Base-by-base conservation (phyloP, 2,888 invertebrate genomes). In the Patella ulyssiponensis region DNA sequence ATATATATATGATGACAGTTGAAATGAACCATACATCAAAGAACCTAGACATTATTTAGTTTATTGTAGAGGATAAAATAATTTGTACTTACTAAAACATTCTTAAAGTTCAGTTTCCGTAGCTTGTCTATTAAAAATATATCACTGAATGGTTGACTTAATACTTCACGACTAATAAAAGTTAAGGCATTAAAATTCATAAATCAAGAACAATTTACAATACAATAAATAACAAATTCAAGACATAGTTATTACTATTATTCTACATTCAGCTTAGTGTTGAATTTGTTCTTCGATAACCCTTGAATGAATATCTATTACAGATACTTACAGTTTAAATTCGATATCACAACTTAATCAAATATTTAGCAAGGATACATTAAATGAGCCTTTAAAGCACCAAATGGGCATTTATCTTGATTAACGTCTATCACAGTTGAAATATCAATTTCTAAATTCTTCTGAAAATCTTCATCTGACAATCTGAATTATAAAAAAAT, bases 111-210 rank as follows among this genome's bases (percentile, higher is more conserved):
- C 17, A 76, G 76, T 9, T 71, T 76, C n/a, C 71, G 54, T 12
- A 76, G 33, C 58, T 54, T 58, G n/a, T 76, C 71, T 51, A 76
- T 71, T 17, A 76, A 44, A 52, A 76, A 76, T 20, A 76, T 71
- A 54, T 76, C 71, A 58, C 58, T 76, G 56, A 71, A 76, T n/a
- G 76, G 76, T 44, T 58, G 27, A 54, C 56, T 44, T 1, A 76
- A 15, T 3, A 76, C 58, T 52, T 33, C 52, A 58, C 71, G 71
- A 58, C 76, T 76, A 58, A 15, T 69, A 69, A 23, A 17, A 52
- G 23, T 69, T 33, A 75, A 53, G 64, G 20, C 9, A 75, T 69
- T 17, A n/a, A 17, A 44, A 44, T 7, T 44, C 9, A 44, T 44
- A 44, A 44, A 44, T 44, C 7, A 7, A 44, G 44, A 44, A 44